Evolutionary conservation across 2,797 vertebrate species (phyloP), one percentile per base, ranked within the genome.

Genomic region (Galaxias olidus): DNA sequence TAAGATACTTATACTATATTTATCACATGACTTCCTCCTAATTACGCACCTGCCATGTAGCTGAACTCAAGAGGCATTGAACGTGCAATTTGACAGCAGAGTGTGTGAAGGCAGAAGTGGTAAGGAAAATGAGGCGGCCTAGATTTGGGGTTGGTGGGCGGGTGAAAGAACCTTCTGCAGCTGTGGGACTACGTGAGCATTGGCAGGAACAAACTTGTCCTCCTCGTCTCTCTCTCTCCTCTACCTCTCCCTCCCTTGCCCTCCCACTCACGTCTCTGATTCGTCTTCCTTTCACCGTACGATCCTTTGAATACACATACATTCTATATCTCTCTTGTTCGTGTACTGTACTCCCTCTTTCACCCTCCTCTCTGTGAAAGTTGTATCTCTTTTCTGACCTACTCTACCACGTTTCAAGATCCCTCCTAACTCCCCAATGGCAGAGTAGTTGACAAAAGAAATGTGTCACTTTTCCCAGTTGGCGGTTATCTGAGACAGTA

Each of bases 141-240:
- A 65, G 73, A 69, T 47, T 17, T 56, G 15, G 48, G 18, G 72
- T 15, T 54, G 66, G 53, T 54, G 66, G 43, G 43, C 5, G 48
- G 14, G 30, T 52, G 82, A 81, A 82, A 83, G 81, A 83, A 78
- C 68, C 61, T 68, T 72, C 79, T 84, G 86, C 90, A 91, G 90
- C 88, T 90, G 90, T 86, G 84, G 80, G 89, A 79, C 81, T 90
- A 91, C 88, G 90, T 90, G 89, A 88, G 88, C 86, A 82, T 78
- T 74, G 73, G 85, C 89, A 91, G 87, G 88, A 86, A 88, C 86
- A n/a, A 84, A 52, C 54, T 44, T 18, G 8, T 14, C 67, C 69
- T 72, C 0, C 4, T 74, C 79, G 74, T 49, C 11, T 13, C 9
- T 57, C 18, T 60, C 75, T 61, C 41, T 4, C 60, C 19, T 77